These are phyloP conservation scores for Heliconius himera DNA, from an alignment of 1,140 invertebrate genomes.

Conservation along the genomic window DNA sequence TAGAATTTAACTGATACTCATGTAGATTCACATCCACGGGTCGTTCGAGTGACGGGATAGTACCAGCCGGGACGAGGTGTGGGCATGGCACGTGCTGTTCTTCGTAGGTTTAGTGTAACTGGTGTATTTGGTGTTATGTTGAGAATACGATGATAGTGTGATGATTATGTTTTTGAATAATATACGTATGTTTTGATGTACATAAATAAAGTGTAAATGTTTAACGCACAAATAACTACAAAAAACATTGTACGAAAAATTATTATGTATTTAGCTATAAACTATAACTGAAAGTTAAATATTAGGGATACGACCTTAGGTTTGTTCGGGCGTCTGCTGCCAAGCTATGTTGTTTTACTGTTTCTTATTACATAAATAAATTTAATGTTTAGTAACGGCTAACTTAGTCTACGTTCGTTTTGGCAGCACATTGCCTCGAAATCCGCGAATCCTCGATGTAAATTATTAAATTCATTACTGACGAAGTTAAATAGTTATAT, in stretches of 20 bases:
- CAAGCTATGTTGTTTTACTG: conserved; percentile 33
- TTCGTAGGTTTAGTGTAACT: conserved; percentile 64
- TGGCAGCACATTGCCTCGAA: conserved; percentile 39
- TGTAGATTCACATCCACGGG: conserved; percentile 48
- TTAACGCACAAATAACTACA: conserved; percentile 79
- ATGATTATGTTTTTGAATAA: conserved; percentile 77
- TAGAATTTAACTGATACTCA: conserved; percentile 60
- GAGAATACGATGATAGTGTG: conserved; percentile 74
- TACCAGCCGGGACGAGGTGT: conserved; percentile 23
- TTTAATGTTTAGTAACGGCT: conserved; percentile 26
- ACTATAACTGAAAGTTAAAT: conserved; percentile 67
- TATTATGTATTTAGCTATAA: conserved; percentile 77
- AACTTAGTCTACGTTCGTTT: conserved; percentile 20
- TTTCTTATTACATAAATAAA: conserved; percentile 23
- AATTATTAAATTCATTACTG: conserved; percentile 45
- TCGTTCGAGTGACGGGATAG: conserved; percentile 26
- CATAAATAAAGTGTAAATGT: conserved; percentile 81
- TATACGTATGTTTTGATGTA: conserved; percentile 80
- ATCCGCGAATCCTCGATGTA: conserved; percentile 47
- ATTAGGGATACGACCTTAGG: conserved; percentile 68
- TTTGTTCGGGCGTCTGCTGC: conserved; percentile 57
- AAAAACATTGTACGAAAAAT: conserved; percentile 68
- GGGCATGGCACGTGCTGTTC: conserved; percentile 45
- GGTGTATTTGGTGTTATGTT: conserved; percentile 70
- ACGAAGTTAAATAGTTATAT: conserved; percentile 53